A percentile compares a stretch with the other conserved stretches of the same genome.
These are phyloP conservation scores for Cantharis rufa DNA, from an alignment of 2,888 invertebrate species.

Conservation along the genomic window DNA sequence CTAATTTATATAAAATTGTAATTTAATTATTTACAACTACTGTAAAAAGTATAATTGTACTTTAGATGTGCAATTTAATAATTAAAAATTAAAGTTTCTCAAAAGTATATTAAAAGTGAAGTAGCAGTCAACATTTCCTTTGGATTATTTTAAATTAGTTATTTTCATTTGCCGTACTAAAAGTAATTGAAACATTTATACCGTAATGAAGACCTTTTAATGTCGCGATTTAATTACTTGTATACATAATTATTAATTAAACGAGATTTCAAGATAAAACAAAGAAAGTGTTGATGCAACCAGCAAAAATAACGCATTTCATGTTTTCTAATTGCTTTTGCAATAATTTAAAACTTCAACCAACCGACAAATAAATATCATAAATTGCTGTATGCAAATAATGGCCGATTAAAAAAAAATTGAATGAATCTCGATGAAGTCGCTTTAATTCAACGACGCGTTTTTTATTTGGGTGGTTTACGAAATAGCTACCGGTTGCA, in stretches of 20 bases:
- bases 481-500: neutral
- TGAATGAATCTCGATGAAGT: neutral
- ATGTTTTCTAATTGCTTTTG: neutral
- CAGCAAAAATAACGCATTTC: neutral
- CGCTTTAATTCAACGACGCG: neutral
- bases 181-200: neutral
- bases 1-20: neutral
- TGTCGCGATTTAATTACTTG: too few relatives aligned
- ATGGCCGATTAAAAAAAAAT: neutral
- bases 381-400: too few relatives aligned
- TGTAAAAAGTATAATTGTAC: too few relatives aligned
- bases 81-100: neutral
- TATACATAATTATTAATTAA: neutral
- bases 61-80: neutral
- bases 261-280: neutral
- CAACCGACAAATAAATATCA: too few relatives aligned
- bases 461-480: neutral
- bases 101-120: neutral
- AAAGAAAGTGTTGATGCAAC: neutral
- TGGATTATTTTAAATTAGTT: neutral
- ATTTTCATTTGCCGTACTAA: neutral
- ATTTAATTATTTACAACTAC: too few relatives aligned
- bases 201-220: neutral
- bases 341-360: too few relatives aligned
- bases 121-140: neutral